Evolutionary conservation across 2,113 vertebrate species (phyloP), one percentile per base, ranked within the genome.

Genomic region (Pelecanus crispus): DNA sequence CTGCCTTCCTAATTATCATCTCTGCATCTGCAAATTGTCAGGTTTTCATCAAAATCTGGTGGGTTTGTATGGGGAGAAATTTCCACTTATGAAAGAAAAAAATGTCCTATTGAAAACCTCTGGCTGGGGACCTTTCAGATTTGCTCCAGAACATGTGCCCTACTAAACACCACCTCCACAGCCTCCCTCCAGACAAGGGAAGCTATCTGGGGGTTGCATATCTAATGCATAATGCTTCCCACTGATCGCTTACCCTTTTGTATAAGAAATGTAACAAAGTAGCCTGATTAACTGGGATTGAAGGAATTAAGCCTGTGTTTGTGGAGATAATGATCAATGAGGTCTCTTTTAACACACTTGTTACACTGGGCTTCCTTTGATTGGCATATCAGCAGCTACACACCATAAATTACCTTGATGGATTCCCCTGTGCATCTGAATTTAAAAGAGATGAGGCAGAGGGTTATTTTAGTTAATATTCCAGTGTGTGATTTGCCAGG

Each of bases 311-410:
- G 65, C 42, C 74, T 5, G 7, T 96, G 90, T 82, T 94, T 90
- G 88, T 94, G 86, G 63, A 90, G 82, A 85, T 70, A 94, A 81
- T 7, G 49, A 95, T 95, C 94, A 66, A 93, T 91, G 81, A 96
- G 95, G 83, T 91, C 74, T 85, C 81, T 91, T 74, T 86, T 88
- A 93, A 88, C 65, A 71, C 67, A 83, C 89, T 94, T 92, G 78
- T 90, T 96, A 85, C 80, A 92, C 75, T 83, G 83, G 75, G 88
- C 96, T 97, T 52, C 50, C 81, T 97, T 95, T 96, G 95, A 97
- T 63, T 96, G 94, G 82, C 91, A 8, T 90, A 81, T 90, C 91
- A 85, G 93, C 85, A 93, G 66, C 65, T 95, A 80, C 87, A 92
- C 65, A 74, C 92, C 83, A 87, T 92, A 81, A 94, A 97, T 92